Evolutionary conservation across 2,888 invertebrate species (phyloP), one percentile per base, ranked within the genome.

Genomic region (Perizoma affinitatum): DNA sequence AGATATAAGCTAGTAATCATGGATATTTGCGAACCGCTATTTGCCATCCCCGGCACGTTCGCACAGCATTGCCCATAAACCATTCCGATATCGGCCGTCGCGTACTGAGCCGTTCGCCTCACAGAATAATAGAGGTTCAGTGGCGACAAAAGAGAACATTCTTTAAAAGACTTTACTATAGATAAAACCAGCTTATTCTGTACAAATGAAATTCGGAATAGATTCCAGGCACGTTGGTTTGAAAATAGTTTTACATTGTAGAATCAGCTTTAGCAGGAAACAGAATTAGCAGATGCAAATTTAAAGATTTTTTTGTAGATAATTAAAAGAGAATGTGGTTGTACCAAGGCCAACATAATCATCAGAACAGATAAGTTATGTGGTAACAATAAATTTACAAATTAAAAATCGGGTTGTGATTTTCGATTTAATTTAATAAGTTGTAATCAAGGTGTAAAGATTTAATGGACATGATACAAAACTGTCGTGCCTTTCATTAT

Each of bases 81-180:
- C 80, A 88, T 83, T 79, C 75, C 70, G 80, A 84, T 85, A 87
- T 85, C 80, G 80, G 82, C 76, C 79, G 79, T 77, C 79, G 75
- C 74, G 72, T 72, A 75, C 73, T 78, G 74, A 77, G 69, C 74
- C 74, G 69, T 73, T 77, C 71, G 68, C 70, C 73, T 79, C 72
- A 73, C 65, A 76, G 71, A 76, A 80, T 78, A 79, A 75, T 74
- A 75, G 75, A 70, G 67, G 71, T 68, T 71, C 67, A 69, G 66
- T 54, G 63, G 56, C 65, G 61, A 65, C 69, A 76, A 74, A 77
- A 54, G 51, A 71, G 73, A 72, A 69, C 73, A 67, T 65, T 63
- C 55, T 63, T 67, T 57, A 63, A 53, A n/a, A 51, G 47, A 53
- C 52, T 69, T 66, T 66, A 63, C 58, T 57, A 59, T 45, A 48